Conservation (phyloP, 2,113 vertebrate genomes). For the Dasyornis broadbenti region DNA sequence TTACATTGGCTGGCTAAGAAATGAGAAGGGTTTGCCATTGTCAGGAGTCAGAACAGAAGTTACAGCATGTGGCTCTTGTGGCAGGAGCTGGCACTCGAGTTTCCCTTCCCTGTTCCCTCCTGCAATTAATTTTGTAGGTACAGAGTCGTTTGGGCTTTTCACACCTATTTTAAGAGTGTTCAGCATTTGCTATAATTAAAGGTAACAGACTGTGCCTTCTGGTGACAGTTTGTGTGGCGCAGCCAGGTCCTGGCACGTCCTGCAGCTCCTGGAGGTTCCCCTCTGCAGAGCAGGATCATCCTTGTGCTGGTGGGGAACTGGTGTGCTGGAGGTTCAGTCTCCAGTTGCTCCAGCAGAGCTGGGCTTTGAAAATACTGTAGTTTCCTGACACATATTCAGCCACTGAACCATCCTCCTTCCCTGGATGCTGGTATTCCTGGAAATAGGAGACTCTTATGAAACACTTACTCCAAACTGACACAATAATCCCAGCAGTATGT, state of each 20-base stretch:
- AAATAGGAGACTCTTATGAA: not conserved
- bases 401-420: not conserved
- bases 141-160: not conserved
- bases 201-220: not conserved
- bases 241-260: not conserved
- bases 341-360: not conserved
- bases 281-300: not conserved
- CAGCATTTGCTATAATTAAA: not conserved
- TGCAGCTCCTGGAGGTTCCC: not conserved
- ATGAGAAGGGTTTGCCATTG: not conserved
- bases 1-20: not conserved
- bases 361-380: not conserved
- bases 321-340: not conserved
- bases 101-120: not conserved
- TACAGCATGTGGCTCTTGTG: not conserved
- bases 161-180: not conserved
- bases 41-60: not conserved
- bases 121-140: not conserved
- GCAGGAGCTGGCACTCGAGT: accelerated
- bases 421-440: not conserved
- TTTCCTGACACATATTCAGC: not conserved
- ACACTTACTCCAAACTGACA: not conserved
- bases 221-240: not conserved
- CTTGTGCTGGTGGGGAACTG: not conserved
- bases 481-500: not conserved